These are phyloP conservation scores for Reinhardtius hippoglossoides DNA, from an alignment of 2,113 vertebrate species.

Conservation along the genomic window DNA sequence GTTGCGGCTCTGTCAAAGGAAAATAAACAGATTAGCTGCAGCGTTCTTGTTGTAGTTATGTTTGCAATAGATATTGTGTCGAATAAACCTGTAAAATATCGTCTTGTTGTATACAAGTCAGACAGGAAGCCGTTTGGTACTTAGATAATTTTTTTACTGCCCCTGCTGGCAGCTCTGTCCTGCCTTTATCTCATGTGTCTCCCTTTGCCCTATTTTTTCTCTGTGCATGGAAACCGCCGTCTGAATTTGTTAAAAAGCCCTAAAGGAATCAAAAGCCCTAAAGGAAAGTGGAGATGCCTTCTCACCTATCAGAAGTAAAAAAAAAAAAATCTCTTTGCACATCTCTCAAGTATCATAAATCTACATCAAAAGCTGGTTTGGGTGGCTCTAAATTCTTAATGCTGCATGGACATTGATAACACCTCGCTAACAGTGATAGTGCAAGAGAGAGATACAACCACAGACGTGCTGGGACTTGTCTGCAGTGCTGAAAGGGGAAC, in stretches of 20 bases:
- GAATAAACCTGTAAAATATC: conserved; percentile 7
- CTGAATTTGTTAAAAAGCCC: neutral
- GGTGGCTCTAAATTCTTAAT: conserved; percentile 9
- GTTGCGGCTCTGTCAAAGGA: conserved; percentile 23
- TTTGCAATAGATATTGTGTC: conserved; percentile 21
- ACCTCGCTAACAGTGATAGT: conserved; percentile 55
- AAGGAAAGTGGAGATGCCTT: neutral
- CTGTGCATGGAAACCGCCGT: neutral
- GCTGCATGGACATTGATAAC: conserved; percentile 61
- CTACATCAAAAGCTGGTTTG: neutral
- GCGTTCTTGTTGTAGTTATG: neutral
- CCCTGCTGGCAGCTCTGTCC: conserved; percentile 5
- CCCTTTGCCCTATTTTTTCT: conserved; percentile 22
- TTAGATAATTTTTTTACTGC: neutral
- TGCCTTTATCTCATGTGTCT: conserved; percentile 10
- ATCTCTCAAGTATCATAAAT: neutral
- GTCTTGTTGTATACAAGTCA: neutral
- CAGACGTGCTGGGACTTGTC: conserved; percentile 58
- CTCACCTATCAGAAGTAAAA: neutral
- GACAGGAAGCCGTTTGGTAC: neutral
- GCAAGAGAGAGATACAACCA: conserved; percentile 37
- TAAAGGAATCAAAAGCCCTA: neutral
- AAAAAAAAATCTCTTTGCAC: neutral
- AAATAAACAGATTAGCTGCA: conserved; percentile 35
- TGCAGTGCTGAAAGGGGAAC: conserved; percentile 33